phyloP scores from a whole-genome alignment of 2,888 invertebrate genomes.

The Mystacides longicornis region DNA sequence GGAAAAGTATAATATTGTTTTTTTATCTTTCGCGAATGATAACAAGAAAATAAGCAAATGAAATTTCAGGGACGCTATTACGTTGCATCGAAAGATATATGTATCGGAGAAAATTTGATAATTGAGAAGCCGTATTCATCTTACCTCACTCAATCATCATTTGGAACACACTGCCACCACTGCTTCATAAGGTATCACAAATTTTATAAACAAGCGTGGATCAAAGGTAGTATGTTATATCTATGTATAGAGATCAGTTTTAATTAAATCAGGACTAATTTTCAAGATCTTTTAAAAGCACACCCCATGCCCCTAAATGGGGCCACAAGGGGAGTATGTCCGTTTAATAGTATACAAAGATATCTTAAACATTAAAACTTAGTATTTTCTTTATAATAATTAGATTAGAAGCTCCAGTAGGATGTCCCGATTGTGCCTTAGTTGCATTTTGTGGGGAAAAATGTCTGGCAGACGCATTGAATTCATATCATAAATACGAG shows the following conservation, averaged over 20 bases:
- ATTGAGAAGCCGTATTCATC: constrained; percentile 68
- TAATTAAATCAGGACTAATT: too few species aligned
- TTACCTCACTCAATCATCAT: constrained; percentile 63
- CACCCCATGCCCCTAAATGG: too few species aligned
- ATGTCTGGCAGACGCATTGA: constrained; percentile 58
- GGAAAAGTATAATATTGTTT: too few species aligned
- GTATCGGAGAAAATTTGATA: constrained; percentile 65
- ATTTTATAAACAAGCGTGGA: too few species aligned
- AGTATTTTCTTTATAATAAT: constrained; percentile 8
- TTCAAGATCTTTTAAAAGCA: too few species aligned
- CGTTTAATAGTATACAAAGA: too few species aligned
- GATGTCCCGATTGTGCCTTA: constrained; percentile 66
- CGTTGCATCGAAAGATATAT: constrained; percentile 53
- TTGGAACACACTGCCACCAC: constrained; percentile 73
- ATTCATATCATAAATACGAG: constrained; percentile 66
- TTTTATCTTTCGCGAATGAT: too few species aligned
- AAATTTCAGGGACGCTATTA: constrained; percentile 58
- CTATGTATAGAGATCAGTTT: too few species aligned
- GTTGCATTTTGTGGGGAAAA: constrained; percentile 66
- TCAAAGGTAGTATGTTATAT: too few species aligned
- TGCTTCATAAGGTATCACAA: constrained; percentile 61
- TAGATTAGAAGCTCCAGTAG: constrained; percentile 53
- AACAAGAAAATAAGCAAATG: too few species aligned
- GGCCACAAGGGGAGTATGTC: too few species aligned
- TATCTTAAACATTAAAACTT: not conserved